Conservation (phyloP, 2,888 invertebrate genomes). For the Halictus ligatus region DNA sequence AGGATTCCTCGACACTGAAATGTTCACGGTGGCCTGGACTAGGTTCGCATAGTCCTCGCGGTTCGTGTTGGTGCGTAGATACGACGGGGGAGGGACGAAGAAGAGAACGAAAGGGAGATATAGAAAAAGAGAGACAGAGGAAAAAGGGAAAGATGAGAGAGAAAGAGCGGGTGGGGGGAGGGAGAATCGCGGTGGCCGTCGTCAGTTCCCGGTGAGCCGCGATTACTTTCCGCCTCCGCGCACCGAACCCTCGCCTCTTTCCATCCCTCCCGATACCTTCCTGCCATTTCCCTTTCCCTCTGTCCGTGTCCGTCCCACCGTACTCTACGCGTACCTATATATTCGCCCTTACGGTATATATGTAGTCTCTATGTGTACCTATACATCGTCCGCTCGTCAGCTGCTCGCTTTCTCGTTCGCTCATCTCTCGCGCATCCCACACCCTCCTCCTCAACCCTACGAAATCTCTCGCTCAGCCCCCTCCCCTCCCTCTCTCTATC, state of each 20-base stretch:
- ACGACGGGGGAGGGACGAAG: neutral
- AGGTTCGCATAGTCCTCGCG: neutral
- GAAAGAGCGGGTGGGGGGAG: neutral
- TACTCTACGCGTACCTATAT: slow-evolving; percentile 57
- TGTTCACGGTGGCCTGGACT: neutral
- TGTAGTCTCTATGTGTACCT: slow-evolving; percentile 38
- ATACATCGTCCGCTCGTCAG: slow-evolving; percentile 77
- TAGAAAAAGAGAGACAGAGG: slow-evolving; percentile 5
- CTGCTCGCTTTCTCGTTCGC: slow-evolving; percentile 83
- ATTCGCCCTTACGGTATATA: slow-evolving; percentile 56
- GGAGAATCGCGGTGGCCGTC: slow-evolving; percentile 52
- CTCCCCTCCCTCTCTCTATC: neutral
- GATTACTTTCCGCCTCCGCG: slow-evolving; percentile 87
- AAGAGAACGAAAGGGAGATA: neutral
- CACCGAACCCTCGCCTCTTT: slow-evolving; percentile 85
- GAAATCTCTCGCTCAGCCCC: slow-evolving; percentile 52
- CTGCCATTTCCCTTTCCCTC: slow-evolving; percentile 72
- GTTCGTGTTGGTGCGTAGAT: neutral
- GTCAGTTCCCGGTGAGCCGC: slow-evolving; percentile 72
- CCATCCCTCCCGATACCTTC: slow-evolving; percentile 80
- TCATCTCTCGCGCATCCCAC: slow-evolving; percentile 67
- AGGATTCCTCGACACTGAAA: slow-evolving; percentile 49
- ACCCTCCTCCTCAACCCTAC: slow-evolving; percentile 60
- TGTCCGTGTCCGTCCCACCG: slow-evolving; percentile 66
- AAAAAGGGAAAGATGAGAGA: neutral